Evolutionary conservation across 2,113 vertebrate genomes (phyloP).

Genomic region (Sebastes fasciatus): DNA sequence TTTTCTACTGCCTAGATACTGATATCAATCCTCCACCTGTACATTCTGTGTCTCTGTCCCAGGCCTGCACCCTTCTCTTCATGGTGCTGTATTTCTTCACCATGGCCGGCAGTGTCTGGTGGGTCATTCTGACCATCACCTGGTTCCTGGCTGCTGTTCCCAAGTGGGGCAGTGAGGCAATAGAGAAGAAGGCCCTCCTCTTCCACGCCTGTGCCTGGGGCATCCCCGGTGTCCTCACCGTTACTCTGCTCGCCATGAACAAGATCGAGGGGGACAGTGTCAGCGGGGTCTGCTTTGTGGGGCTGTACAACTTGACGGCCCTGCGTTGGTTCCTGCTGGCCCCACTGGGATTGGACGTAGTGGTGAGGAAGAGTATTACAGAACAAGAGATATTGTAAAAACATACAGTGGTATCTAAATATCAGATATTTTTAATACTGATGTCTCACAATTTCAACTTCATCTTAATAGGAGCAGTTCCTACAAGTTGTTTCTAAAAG

Average conservation of each 20-base stretch:
- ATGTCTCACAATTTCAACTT: background rate
- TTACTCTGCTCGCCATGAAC: conserved; percentile 96
- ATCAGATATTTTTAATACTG: background rate
- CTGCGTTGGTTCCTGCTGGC: conserved; percentile 95
- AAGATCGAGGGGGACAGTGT: conserved; percentile 97
- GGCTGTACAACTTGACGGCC: conserved; percentile 93
- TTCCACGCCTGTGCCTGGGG: conserved; percentile 99
- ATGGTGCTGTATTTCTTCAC: conserved; percentile 99
- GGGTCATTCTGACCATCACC: conserved; percentile 98
- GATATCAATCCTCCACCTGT: background rate
- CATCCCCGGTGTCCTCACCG: conserved; percentile 93
- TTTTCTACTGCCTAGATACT: rapidly evolving
- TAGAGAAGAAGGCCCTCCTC: conserved; percentile 97
- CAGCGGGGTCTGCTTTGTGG: conserved; percentile 97
- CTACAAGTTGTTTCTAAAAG: background rate
- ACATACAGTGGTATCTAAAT: background rate
- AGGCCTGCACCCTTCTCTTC: conserved; percentile 96
- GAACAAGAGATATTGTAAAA: background rate
- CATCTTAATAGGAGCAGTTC: too few species aligned
- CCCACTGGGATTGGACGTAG: conserved; percentile 93
- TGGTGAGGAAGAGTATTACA: conserved; percentile 73
- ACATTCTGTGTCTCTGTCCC: background rate
- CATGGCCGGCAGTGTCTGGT: conserved; percentile 98
- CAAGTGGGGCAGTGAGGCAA: conserved; percentile 99
- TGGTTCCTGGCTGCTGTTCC: conserved; percentile 99